Base-by-base conservation (phyloP, 2,888 invertebrate species). In the Alcis repandata region DNA sequence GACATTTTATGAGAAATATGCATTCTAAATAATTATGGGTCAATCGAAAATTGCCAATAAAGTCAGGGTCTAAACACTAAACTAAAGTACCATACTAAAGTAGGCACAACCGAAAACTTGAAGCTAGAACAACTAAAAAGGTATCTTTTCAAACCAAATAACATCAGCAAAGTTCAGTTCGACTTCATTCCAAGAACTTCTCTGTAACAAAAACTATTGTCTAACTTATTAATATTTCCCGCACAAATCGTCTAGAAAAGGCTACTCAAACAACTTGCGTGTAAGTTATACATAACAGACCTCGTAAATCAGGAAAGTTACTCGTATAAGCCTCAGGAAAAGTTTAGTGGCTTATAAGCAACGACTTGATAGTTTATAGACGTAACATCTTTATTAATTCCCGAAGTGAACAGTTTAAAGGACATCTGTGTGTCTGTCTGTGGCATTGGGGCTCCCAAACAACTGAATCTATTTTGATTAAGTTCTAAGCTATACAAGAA, bases 291-390 rank as follows among this genome's bases (percentile, higher is more conserved):
- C 64, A 59, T 68, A 70, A 67, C 70, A 68, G 59, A 63, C 46
- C 49, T 59, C 59, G 36, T 65, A 65, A 65, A 65, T 65, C 58
- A 71, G 68, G 76, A 76, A 80, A 81, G 74, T 75, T 63, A 59
- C 57, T 48, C 46, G 51, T 59, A 69, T 61, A 71, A 69, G 69
- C 72, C 68, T 73, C 70, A 69, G 67, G 69, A 73, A 79, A 62
- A 68, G 71, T 71, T 79, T 76, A 77, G 69, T 68, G 67, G 78
- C 71, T 78, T 76, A 79, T 71, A 74, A 71, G 68, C 33, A 20
- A 19, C 19, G 51, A 36, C 36, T 51, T 13, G 6, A 36, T 19
- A 13, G 0, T 13, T 6, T 51, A 19, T 49, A 51, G 51, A 51
- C 33, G 15, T 20, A n/a, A 41, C n/a, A 41, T 41, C 10, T 15